phyloP scores from a whole-genome alignment of 2,888 invertebrate genomes.

The Reticulitermes lucifugus region DNA sequence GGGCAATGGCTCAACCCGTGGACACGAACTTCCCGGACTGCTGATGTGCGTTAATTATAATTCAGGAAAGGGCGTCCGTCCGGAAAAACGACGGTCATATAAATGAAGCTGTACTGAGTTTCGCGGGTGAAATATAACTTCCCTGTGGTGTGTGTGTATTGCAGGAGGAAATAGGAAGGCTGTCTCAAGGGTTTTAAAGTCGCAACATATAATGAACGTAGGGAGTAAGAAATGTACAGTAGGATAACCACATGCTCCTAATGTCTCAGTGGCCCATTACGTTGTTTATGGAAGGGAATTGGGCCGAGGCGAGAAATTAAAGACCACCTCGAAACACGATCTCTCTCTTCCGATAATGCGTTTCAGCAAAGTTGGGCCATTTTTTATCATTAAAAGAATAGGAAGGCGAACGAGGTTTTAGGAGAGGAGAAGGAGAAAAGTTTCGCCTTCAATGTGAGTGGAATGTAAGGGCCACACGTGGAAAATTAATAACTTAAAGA shows the following conservation, averaged over 20 bases:
- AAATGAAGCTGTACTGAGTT: background rate
- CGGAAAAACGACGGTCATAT: background rate
- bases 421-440: background rate
- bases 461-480: constrained; percentile 21
- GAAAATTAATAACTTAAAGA: constrained; percentile 28
- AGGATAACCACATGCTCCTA: constrained; percentile 2
- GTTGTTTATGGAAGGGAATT: constrained; percentile 34
- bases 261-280: constrained; percentile 6
- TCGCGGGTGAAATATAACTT: background rate
- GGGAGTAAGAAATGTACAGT: background rate
- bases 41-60: too few species aligned
- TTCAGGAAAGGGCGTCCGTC: too few species aligned
- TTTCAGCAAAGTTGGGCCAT: constrained; percentile 35
- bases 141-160: background rate
- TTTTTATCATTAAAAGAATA: constrained; percentile 38
- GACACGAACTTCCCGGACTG: too few species aligned
- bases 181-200: background rate
- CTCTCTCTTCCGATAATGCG: constrained; percentile 39
- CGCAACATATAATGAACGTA: background rate
- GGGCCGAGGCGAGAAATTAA: constrained; percentile 28
- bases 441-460: constrained; percentile 7
- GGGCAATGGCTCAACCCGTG: too few species aligned
- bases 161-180: background rate
- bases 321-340: constrained; percentile 33
- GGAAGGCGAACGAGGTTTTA: background rate